phyloP scores from a whole-genome alignment of 2,888 invertebrate genomes.

The Agrilus cyanescens region DNA sequence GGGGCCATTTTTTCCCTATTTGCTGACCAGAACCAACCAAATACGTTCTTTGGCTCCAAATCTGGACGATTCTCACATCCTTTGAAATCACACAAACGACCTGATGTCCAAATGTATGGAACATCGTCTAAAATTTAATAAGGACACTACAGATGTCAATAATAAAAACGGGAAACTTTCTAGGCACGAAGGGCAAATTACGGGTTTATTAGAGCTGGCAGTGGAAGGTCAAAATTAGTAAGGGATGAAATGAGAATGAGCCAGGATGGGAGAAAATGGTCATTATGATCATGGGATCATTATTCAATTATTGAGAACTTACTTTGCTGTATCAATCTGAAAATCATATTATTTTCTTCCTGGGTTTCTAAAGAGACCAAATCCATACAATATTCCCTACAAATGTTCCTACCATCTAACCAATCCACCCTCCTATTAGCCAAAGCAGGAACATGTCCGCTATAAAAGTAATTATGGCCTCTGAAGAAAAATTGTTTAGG shows the following conservation, averaged over 20 bases:
- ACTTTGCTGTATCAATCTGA: slow-evolving; percentile 79
- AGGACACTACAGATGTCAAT: background rate
- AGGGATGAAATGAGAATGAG: too few species aligned
- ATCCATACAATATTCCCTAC: slow-evolving; percentile 91
- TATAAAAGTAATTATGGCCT: slow-evolving; percentile 83
- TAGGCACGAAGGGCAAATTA: too few species aligned
- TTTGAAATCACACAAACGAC: slow-evolving; percentile 85
- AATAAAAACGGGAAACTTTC: too few species aligned
- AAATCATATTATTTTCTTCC: slow-evolving; percentile 82
- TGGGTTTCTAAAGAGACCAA: slow-evolving; percentile 79
- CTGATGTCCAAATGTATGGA: slow-evolving; percentile 89
- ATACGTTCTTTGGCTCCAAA: slow-evolving; percentile 72
- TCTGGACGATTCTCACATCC: slow-evolving; percentile 80
- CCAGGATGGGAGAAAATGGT: too few species aligned
- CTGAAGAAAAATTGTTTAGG: slow-evolving; percentile 83
- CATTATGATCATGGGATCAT: too few species aligned
- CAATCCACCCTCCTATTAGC: slow-evolving; percentile 77
- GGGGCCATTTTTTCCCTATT: slow-evolving; percentile 77
- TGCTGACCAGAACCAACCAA: slow-evolving; percentile 91
- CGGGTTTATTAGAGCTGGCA: too few species aligned
- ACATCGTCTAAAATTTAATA: slow-evolving; percentile 53
- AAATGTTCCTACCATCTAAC: slow-evolving; percentile 82
- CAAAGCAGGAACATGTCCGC: slow-evolving; percentile 64
- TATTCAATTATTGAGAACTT: slow-evolving; percentile 30
- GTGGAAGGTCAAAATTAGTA: too few species aligned